Conservation (phyloP, 2,113 vertebrate species). For the Pandion haliaetus region DNA sequence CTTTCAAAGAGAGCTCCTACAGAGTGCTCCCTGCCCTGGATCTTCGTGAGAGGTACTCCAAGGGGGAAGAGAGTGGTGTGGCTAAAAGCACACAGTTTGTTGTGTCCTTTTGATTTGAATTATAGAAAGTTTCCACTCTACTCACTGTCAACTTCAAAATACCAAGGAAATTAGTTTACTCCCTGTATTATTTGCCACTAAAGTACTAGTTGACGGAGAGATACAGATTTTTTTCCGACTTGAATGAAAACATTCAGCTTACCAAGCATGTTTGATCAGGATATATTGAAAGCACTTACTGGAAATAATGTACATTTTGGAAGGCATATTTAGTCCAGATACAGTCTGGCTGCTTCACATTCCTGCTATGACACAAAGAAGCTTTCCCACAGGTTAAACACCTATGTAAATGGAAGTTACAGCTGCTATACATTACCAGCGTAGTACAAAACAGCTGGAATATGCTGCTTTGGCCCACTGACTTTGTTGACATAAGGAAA, state of each 20-base stretch:
- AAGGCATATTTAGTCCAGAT: background rate
- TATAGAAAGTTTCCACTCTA: background rate
- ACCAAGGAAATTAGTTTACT: background rate
- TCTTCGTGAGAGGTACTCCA: background rate
- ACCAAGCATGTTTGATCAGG: background rate
- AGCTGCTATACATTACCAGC: background rate
- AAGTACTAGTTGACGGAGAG: background rate
- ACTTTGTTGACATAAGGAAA: background rate
- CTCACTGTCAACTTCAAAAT: background rate
- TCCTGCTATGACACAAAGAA: background rate
- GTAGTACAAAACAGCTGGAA: background rate
- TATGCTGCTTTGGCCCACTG: background rate
- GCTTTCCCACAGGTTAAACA: background rate
- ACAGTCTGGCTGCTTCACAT: background rate
- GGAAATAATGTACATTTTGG: background rate
- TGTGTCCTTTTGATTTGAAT: background rate
- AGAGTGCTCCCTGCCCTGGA: background rate
- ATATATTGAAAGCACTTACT: background rate
- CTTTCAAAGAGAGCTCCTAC: background rate
- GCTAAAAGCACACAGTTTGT: background rate
- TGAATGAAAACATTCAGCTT: background rate
- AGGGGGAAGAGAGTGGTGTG: background rate
- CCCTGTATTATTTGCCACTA: background rate
- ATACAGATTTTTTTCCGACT: background rate
- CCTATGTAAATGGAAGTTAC: background rate